Conservation (phyloP, 2,888 invertebrate species). For the Elgonia sp. region DNA sequence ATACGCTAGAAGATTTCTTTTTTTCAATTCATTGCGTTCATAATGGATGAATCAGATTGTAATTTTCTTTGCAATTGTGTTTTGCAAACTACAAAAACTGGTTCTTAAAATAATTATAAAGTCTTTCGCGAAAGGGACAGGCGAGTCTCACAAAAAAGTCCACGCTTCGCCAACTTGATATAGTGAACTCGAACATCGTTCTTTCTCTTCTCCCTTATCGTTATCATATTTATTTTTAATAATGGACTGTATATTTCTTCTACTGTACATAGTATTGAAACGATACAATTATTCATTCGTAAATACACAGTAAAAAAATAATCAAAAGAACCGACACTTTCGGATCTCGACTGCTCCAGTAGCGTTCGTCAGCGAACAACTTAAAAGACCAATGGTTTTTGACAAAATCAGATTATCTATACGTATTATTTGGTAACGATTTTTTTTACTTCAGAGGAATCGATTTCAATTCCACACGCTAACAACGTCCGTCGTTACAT, state of each 20-base stretch:
- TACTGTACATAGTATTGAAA: constrained; percentile 72
- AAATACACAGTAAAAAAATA: constrained; percentile 64
- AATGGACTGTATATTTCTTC: constrained; percentile 69
- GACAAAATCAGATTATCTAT: constrained; percentile 56
- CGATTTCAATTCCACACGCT: constrained; percentile 62
- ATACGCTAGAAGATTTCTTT: constrained; percentile 12
- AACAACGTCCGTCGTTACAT: constrained; percentile 25
- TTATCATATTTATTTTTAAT: constrained; percentile 60
- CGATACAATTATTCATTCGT: constrained; percentile 62
- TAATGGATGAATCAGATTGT: constrained; percentile 58
- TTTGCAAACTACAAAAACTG: constrained; percentile 44
- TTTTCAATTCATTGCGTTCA: constrained; percentile 36
- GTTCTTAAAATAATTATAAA: constrained; percentile 58
- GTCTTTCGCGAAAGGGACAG: constrained; percentile 61
- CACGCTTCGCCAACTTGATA: constrained; percentile 39
- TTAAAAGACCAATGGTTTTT: constrained; percentile 28
- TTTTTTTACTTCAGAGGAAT: constrained; percentile 43
- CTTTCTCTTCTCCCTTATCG: constrained; percentile 1
- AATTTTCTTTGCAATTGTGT: constrained; percentile 5
- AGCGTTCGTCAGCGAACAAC: constrained; percentile 17
- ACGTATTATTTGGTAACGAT: constrained; percentile 66
- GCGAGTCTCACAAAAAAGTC: constrained; percentile 57
- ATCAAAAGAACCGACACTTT: constrained; percentile 45
- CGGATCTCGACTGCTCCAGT: constrained; percentile 6
- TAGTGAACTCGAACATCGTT: constrained; percentile 24